Evolutionary conservation across 1,140 invertebrate genomes (phyloP).

Genomic region (Leptinotarsa defecta): DNA sequence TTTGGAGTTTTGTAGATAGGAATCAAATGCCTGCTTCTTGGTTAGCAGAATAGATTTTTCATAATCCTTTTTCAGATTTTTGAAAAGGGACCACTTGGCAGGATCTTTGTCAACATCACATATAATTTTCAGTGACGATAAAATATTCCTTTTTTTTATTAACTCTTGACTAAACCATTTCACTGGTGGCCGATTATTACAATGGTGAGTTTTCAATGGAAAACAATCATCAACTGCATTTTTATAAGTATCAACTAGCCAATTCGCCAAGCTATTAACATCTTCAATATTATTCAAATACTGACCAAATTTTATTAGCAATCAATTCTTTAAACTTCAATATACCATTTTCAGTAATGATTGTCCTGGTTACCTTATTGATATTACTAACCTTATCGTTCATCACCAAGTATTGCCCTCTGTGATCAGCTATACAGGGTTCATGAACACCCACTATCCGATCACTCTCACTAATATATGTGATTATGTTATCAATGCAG

Average conservation of each 20-base stretch:
- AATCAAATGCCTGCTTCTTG: no score
- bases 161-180: no score
- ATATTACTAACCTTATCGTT: constrained; percentile 1
- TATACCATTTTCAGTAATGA: constrained; percentile 12
- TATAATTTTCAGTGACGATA: no score
- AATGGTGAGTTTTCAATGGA: constrained; percentile 2
- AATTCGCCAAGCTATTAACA: background rate
- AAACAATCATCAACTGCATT: constrained; percentile 13
- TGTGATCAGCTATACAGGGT: constrained; percentile 10
- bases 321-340: constrained; percentile 7
- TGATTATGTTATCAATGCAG: constrained; percentile 14
- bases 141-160: no score
- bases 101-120: no score
- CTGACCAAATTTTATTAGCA: background rate
- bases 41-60: no score
- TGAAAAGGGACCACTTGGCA: no score
- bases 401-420: constrained; percentile 5
- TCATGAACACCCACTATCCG: constrained; percentile 10
- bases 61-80: no score
- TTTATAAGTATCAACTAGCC: constrained; percentile 7
- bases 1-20: no score
- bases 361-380: constrained; percentile 5
- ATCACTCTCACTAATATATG: background rate
- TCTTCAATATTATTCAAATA: background rate
- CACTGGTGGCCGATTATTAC: background rate